phyloP scores from a whole-genome alignment of 2,888 invertebrate species.

The Archaeoteleia sp. region DNA sequence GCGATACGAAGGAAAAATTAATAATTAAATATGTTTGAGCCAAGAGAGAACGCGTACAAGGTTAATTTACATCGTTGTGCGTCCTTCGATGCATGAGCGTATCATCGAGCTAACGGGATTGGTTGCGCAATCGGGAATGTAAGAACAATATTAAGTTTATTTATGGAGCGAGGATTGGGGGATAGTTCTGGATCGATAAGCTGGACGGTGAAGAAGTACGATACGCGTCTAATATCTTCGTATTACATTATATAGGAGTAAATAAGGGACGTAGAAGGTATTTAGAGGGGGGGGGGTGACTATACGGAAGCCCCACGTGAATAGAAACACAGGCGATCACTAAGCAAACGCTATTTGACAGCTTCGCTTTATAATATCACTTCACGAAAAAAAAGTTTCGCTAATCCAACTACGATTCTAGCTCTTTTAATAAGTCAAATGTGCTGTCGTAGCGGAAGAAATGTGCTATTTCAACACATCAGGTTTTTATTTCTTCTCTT shows the following conservation, averaged over 20 bases:
- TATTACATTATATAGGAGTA: conserved; percentile 55
- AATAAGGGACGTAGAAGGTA: conserved; percentile 53
- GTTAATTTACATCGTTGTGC: conserved; percentile 47
- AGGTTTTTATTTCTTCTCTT: too few species aligned
- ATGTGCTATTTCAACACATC: too few species aligned
- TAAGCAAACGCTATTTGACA: conserved; percentile 54
- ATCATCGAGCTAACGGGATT: conserved; percentile 58
- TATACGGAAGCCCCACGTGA: conserved; percentile 58
- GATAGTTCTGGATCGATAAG: conserved; percentile 55
- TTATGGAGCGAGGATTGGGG: conserved; percentile 56
- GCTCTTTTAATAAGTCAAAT: too few species aligned
- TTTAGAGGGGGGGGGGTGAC: too few species aligned
- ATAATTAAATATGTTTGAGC: conserved; percentile 30
- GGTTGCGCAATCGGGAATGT: conserved; percentile 62
- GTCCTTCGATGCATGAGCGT: conserved; percentile 51
- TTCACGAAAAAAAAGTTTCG: too few species aligned
- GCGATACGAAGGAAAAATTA: conserved; percentile 20
- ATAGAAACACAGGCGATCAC: conserved; percentile 53
- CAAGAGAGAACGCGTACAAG: conserved; percentile 35
- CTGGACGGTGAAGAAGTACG: conserved; percentile 45
- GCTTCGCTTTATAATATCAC: conserved; percentile 52
- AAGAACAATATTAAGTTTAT: conserved; percentile 67
- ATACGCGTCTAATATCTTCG: conserved; percentile 53
- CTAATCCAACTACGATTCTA: too few species aligned
- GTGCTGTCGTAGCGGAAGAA: too few species aligned